These are phyloP conservation scores for Penaeus japonicus DNA, from an alignment of 1,140 invertebrate genomes.

Conservation along the genomic window DNA sequence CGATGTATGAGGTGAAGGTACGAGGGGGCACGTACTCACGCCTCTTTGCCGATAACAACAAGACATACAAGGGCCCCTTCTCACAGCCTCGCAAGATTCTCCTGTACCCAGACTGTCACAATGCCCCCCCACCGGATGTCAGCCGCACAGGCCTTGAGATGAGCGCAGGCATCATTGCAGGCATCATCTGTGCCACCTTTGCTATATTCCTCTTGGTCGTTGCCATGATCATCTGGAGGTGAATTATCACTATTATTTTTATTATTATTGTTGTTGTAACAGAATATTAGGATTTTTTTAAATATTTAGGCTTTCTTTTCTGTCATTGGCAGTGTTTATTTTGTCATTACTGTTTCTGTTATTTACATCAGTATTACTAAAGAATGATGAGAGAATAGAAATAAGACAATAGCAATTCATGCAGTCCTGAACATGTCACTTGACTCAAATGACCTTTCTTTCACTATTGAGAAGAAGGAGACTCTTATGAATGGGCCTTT, in stretches of 20 bases:
- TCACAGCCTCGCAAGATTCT: constrained; percentile 73
- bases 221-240: constrained; percentile 81
- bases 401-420: too few relatives aligned
- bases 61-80: constrained; percentile 73
- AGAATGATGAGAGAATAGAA: too few relatives aligned
- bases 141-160: constrained; percentile 71
- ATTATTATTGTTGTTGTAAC: neutral
- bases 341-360: too few relatives aligned
- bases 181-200: constrained; percentile 77
- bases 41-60: constrained; percentile 68
- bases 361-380: too few relatives aligned
- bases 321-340: too few relatives aligned
- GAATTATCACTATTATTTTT: constrained; percentile 62
- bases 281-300: too few relatives aligned
- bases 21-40: constrained; percentile 76
- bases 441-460: too few relatives aligned
- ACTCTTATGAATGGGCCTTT: too few relatives aligned
- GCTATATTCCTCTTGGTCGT: constrained; percentile 76
- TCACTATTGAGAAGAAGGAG: too few relatives aligned
- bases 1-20: constrained; percentile 78
- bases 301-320: too few relatives aligned
- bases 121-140: constrained; percentile 61
- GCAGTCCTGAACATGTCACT: too few relatives aligned
- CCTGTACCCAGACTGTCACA: constrained; percentile 72
- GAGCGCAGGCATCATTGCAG: constrained; percentile 76